These are phyloP conservation scores for Scaptomyza parva DNA, from an alignment of 2,888 invertebrate species.

Conservation along the genomic window DNA sequence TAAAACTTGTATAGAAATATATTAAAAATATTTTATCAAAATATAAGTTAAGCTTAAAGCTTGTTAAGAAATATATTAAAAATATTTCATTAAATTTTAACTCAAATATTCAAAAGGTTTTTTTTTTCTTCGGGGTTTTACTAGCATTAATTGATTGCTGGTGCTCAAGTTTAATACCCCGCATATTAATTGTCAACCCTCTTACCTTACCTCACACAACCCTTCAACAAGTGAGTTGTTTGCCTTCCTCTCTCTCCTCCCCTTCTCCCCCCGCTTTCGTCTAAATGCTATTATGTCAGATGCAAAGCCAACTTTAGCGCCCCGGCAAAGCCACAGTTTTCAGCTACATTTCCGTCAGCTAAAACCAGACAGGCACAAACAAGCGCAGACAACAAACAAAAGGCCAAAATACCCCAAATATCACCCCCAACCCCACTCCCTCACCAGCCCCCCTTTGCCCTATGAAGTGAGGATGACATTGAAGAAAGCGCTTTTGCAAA, in stretches of 20 bases:
- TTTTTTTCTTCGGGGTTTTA: not conserved
- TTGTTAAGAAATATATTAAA: too few species aligned
- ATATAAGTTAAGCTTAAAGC: too few species aligned
- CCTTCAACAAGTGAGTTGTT: slow-evolving; percentile 71
- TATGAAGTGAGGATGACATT: slow-evolving; percentile 52
- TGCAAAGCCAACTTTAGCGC: slow-evolving; percentile 73
- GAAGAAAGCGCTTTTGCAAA: slow-evolving; percentile 63
- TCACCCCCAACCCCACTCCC: slow-evolving; percentile 4
- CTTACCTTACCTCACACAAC: slow-evolving; percentile 29
- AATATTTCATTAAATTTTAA: too few species aligned
- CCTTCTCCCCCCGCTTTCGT: not conserved
- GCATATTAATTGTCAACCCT: slow-evolving; percentile 29
- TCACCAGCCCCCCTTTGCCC: not conserved
- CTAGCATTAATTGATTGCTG: slow-evolving; percentile 2
- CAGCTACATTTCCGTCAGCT: slow-evolving; percentile 75
- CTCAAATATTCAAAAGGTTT: not conserved
- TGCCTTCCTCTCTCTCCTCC: not conserved
- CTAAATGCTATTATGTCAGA: slow-evolving; percentile 56
- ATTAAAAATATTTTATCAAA: too few species aligned
- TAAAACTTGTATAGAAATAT: too few species aligned
- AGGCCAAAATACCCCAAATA: too few species aligned
- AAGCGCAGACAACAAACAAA: slow-evolving; percentile 6
- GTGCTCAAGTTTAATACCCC: not conserved
- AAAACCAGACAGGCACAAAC: slow-evolving; percentile 34
- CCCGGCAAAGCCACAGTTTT: slow-evolving; percentile 66